Conservation (phyloP, 2,888 invertebrate species). For the Cryptus armator region DNA sequence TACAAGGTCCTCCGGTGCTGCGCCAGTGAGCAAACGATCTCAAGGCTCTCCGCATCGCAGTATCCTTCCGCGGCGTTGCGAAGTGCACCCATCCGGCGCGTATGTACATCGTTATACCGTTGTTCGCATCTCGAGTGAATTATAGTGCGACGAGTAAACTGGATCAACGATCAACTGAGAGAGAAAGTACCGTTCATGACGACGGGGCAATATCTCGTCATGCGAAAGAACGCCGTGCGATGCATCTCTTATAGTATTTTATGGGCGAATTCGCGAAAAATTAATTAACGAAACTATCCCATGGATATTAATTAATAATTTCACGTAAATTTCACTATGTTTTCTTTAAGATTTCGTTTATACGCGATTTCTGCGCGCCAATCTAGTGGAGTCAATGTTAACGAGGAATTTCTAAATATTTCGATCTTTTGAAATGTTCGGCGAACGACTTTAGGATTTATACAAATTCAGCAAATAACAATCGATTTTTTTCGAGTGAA, state of each 20-base stretch:
- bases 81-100: constrained; percentile 19
- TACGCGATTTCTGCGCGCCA: too few relatives aligned
- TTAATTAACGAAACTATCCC: constrained; percentile 1
- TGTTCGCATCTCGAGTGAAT: constrained; percentile 51
- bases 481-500: too few relatives aligned
- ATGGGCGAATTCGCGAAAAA: constrained; percentile 18
- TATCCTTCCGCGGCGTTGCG: constrained; percentile 33
- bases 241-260: constrained; percentile 13
- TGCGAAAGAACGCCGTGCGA: constrained; percentile 3
- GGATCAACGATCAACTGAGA: constrained; percentile 39
- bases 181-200: constrained; percentile 43
- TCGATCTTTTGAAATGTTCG: too few relatives aligned
- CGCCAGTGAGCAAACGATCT: background rate
- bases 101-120: constrained; percentile 50
- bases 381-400: too few relatives aligned
- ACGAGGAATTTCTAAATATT: too few relatives aligned
- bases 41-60: constrained; percentile 40
- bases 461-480: too few relatives aligned
- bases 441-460: too few relatives aligned
- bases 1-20: constrained; percentile 9
- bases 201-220: constrained; percentile 11
- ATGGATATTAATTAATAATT: background rate
- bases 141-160: constrained; percentile 18
- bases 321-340: constrained; percentile 2
- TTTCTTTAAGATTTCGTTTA: background rate